Base-by-base conservation (phyloP, 2,113 vertebrate genomes). In the Zingel zingel region DNA sequence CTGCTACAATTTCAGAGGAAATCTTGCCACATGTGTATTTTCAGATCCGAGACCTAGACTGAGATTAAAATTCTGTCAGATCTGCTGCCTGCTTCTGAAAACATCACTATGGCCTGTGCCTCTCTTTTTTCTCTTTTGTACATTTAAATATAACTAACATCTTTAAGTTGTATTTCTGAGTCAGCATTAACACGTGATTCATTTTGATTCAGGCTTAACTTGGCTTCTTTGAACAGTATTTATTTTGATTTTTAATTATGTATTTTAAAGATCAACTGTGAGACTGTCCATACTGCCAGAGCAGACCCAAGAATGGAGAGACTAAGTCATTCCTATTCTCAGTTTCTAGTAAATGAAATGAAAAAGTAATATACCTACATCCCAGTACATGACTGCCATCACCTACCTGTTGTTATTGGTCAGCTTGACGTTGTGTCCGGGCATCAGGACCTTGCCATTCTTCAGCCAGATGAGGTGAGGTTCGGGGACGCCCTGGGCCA, bases 391-490 rank as follows among this genome's bases (percentile, higher is more conserved):
- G 14, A 10, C 5, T 64, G 48, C 7, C 14, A 18, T 43, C 19
- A 3, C 16, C 9, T 59, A 96, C 95, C 94, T 96, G 94, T 96
- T 97, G 88, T 94, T 94, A 72, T 95, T 95, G 56, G 94, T 95
- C 86, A 96, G 92, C 62, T 83, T 93, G 68, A 96, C 64, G 18
- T 95, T 95, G 30, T 93, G 88, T 25, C 94, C 92, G 0, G 95
- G 95, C 9, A 77, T 93, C 70, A 95, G 88, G 81, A 94, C 91
- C 70, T 95, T 95, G 47, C 96, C 95, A 1, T 96, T 97, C 93
- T 96, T 96, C 81, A 97, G 71, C 96, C 95, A 96, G 87, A 95
- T 94, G 58, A 96, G 91, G 58, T 86, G 87, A 14, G 96, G 95
- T 47, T 96, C 94, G 0, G 96, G 96, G 47, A 95, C 94, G 0